phyloP scores from a whole-genome alignment of 2,113 vertebrate species.

The Phasianus colchicus region DNA sequence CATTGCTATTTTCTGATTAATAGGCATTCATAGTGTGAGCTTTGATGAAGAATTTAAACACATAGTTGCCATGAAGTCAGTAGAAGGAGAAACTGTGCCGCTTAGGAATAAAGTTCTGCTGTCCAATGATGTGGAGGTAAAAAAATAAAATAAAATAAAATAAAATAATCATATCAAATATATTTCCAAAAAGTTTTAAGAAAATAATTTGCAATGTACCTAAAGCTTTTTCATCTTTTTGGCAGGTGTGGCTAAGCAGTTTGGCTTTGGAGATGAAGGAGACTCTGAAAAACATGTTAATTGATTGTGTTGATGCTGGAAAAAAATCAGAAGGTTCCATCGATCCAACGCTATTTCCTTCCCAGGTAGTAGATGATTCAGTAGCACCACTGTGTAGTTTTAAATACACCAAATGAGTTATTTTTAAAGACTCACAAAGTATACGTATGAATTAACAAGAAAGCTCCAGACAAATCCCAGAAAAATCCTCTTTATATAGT shows the following conservation, averaged over 20 bases:
- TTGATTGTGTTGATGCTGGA: constrained; percentile 87
- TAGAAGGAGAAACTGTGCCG: constrained; percentile 92
- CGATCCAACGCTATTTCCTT: constrained; percentile 91
- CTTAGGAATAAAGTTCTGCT: constrained; percentile 89
- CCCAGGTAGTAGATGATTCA: constrained; percentile 84
- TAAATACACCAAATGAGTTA: not conserved
- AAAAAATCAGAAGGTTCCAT: constrained; percentile 82
- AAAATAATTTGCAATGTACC: not conserved
- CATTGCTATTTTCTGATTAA: constrained; percentile 29
- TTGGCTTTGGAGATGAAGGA: constrained; percentile 95
- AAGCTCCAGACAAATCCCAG: not conserved
- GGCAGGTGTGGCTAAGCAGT: constrained; percentile 89
- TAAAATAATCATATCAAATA: constrained; percentile 26
- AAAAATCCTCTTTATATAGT: not conserved
- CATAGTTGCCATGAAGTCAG: constrained; percentile 93
- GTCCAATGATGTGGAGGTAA: constrained; percentile 93
- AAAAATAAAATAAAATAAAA: constrained; percentile 59
- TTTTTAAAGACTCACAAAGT: not conserved
- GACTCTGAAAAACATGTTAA: constrained; percentile 89
- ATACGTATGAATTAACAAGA: not conserved
- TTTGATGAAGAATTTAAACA: constrained; percentile 91
- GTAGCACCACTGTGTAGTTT: not conserved
- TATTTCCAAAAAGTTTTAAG: not conserved
- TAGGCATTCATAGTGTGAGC: constrained; percentile 93
- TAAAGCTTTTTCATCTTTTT: constrained; percentile 35